phyloP scores from a whole-genome alignment of 1,140 invertebrate species.

The Schlechtendalia chinensis region DNA sequence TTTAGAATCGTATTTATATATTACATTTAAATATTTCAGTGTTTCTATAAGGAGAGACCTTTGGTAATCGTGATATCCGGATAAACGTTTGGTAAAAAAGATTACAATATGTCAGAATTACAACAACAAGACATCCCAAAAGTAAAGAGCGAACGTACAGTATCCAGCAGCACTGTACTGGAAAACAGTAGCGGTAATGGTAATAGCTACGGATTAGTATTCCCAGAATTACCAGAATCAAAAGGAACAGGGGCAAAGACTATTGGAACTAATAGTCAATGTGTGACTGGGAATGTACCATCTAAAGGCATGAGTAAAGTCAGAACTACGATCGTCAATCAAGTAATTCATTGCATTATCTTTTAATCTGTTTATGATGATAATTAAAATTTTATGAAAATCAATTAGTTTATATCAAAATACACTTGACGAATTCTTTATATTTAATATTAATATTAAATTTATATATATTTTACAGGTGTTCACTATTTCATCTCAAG shows the following conservation, averaged over 20 bases:
- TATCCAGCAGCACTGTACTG: slow-evolving; percentile 30
- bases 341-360: slow-evolving; percentile 4
- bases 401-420: background rate
- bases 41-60: slow-evolving; percentile 39
- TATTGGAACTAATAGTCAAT: slow-evolving; percentile 27
- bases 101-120: slow-evolving; percentile 41
- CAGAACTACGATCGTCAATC: slow-evolving; percentile 20
- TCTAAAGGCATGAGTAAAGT: slow-evolving; percentile 39
- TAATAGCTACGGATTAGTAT: slow-evolving; percentile 77
- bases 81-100: slow-evolving; percentile 47
- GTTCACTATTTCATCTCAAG: slow-evolving; percentile 85
- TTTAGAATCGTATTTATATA: background rate
- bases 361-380: too few species aligned
- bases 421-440: background rate
- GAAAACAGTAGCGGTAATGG: too few species aligned
- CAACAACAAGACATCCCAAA: slow-evolving; percentile 45
- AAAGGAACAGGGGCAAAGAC: slow-evolving; percentile 56
- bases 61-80: slow-evolving; percentile 43
- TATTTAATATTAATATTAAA: background rate
- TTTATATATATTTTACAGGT: slow-evolving; percentile 61
- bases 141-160: slow-evolving; percentile 39
- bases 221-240: slow-evolving; percentile 83
- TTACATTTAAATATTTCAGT: slow-evolving; percentile 1
- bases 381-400: too few species aligned
- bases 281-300: slow-evolving; percentile 8